Conservation (phyloP, 2,113 vertebrate species). For the Rynchops niger region DNA sequence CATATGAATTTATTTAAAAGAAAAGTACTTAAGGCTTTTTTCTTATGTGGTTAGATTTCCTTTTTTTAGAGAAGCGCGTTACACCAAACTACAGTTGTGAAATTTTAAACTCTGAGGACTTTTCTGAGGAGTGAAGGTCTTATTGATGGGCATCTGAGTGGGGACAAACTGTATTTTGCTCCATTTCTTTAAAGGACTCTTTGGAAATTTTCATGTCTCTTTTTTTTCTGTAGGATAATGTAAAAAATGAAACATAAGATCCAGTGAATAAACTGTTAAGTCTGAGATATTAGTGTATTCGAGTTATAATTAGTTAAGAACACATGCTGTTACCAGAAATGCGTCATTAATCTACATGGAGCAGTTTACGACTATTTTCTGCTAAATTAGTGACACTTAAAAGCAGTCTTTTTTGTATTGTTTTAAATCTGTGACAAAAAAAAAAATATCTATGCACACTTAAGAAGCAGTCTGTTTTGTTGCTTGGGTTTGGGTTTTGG, state of each 20-base stretch:
- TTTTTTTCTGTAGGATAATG: background rate
- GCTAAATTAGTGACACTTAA: constrained; percentile 30
- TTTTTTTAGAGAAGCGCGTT: background rate
- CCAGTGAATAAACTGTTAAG: background rate
- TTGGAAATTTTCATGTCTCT: background rate
- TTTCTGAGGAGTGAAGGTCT: background rate
- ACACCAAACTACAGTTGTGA: background rate
- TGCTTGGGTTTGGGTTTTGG: background rate
- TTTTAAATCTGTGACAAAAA: background rate
- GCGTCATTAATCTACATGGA: constrained; percentile 1
- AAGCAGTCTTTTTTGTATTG: background rate
- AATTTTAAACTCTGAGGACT: background rate
- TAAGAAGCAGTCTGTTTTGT: background rate
- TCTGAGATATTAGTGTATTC: constrained; percentile 10
- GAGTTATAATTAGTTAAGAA: constrained; percentile 50
- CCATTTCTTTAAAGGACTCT: background rate
- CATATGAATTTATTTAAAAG: background rate
- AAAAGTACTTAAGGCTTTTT: background rate
- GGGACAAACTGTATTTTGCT: background rate
- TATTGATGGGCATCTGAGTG: background rate
- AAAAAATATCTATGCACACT: background rate
- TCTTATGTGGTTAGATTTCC: background rate
- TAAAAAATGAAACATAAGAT: background rate
- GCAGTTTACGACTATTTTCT: constrained; percentile 4
- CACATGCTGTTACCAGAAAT: constrained; percentile 19